Evolutionary conservation across 2,797 vertebrate species (phyloP), one percentile per base, ranked within the genome.

Genomic region (Ctenochaetus hawaiiensis): DNA sequence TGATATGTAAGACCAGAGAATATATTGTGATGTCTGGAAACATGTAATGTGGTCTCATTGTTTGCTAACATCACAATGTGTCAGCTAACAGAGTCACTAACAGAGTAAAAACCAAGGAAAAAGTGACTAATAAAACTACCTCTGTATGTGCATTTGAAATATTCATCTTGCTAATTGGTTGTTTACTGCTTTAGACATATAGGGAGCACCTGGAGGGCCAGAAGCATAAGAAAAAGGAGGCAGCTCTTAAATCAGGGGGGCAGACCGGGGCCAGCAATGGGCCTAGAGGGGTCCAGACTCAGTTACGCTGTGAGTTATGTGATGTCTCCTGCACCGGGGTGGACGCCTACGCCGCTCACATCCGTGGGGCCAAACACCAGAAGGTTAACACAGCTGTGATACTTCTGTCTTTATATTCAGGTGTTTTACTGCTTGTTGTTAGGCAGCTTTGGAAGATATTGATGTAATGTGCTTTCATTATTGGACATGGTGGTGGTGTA

Each of bases 141-240:
- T 23, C 13, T 49, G 1, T 43, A 0, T 61, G 41, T 26, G 10
- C 26, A 41, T 70, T 59, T 45, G 11, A 2, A 39, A 18, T 14
- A 18, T 26, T 22, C 2, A 22, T 49, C 8, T 56, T n/a, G 6
- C 7, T 37, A 54, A 66, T 62, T 43, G 8, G 0, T 68, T 63
- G 41, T 87, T 72, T 58, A 0, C 56, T 77, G 1, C n/a, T 14
- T 57, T 77, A 95, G 96, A 95, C 96, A 0, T 97, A 97, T 83
- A 84, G 90, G 49, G 95, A 96, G 75, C 96, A 95, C 80, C 94
- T 96, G 5, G 96, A 97, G 51, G 95, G 96, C 18, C 96, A 97
- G 87, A 96, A 97, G 85, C 96, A 96, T 89, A 95, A 94, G 85
- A 97, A 97, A 91, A 96, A 97, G 75, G 95, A 96, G 75, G 87